Percentiles rank a stretch among this genome's conserved stretches.
These are phyloP conservation scores for Chitala chitala DNA, from an alignment of 2,113 vertebrate genomes.

Conservation along the genomic window DNA sequence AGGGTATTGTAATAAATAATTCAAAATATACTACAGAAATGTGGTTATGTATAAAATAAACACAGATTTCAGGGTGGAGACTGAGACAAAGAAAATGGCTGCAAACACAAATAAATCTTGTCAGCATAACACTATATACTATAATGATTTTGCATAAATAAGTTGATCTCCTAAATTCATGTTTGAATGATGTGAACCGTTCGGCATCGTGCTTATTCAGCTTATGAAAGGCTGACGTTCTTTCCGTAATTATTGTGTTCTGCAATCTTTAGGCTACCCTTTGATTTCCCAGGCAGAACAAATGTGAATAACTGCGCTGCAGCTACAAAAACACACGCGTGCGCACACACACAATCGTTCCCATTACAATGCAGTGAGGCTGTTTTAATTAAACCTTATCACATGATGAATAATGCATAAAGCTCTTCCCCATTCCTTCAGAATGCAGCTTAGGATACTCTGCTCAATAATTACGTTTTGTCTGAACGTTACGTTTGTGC, in stretches of 20 bases:
- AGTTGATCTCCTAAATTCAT: background rate
- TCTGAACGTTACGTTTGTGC: slow-evolving; percentile 58
- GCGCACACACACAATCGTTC: slow-evolving; percentile 74
- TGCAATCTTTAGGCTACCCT: slow-evolving; percentile 66
- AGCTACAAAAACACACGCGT: slow-evolving; percentile 66
- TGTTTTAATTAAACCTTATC: slow-evolving; percentile 81
- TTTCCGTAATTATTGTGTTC: slow-evolving; percentile 71
- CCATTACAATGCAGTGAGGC: slow-evolving; percentile 51
- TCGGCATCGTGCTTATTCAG: background rate
- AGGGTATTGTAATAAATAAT: slow-evolving; percentile 23
- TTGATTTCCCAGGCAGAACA: slow-evolving; percentile 77
- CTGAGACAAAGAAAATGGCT: background rate
- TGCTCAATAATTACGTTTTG: slow-evolving; percentile 74
- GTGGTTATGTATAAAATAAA: slow-evolving; percentile 20
- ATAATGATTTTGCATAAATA: background rate
- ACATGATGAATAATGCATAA: slow-evolving; percentile 78
- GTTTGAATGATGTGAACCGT: no score
- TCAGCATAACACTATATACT: background rate
- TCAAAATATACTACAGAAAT: slow-evolving; percentile 16
- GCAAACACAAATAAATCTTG: background rate
- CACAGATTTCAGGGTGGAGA: slow-evolving; percentile 18
- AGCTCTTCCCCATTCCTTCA: slow-evolving; percentile 56
- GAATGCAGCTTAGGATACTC: slow-evolving; percentile 67
- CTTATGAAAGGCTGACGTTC: background rate
- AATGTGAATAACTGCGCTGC: slow-evolving; percentile 76